Evolutionary conservation across 2,797 vertebrate species (phyloP).

Genomic region (Danio albolineatus): DNA sequence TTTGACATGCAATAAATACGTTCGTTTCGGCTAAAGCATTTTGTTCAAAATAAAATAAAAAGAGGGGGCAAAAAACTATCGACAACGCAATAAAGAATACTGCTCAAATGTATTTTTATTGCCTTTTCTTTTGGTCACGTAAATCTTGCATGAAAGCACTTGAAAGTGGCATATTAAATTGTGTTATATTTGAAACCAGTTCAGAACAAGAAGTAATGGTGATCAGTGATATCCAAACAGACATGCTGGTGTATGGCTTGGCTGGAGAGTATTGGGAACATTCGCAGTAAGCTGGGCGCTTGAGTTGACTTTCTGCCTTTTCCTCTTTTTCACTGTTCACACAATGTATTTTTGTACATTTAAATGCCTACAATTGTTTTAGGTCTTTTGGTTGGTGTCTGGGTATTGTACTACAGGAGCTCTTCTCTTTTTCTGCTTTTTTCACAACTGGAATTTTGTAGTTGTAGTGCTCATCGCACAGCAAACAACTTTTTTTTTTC

Average conservation of each 20-base stretch:
- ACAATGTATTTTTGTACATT: slow-evolving; percentile 14
- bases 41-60: slow-evolving; percentile 1
- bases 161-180: slow-evolving; percentile 61
- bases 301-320: slow-evolving; percentile 24
- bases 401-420: slow-evolving; percentile 17
- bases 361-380: slow-evolving; percentile 42
- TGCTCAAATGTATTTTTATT: slow-evolving; percentile 78
- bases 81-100: slow-evolving; percentile 79
- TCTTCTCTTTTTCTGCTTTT: slow-evolving; percentile 7
- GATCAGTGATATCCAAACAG: slow-evolving; percentile 60
- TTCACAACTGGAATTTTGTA: neutral
- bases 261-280: slow-evolving; percentile 56
- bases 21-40: slow-evolving; percentile 80
- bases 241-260: slow-evolving; percentile 62
- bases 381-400: slow-evolving; percentile 35
- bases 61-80: slow-evolving; percentile 76
- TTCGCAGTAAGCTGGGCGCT: slow-evolving; percentile 49
- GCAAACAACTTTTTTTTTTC: neutral
- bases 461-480: slow-evolving; percentile 9
- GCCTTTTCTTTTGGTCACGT: slow-evolving; percentile 66
- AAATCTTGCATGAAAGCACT: slow-evolving; percentile 61
- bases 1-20: slow-evolving; percentile 89
- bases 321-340: slow-evolving; percentile 38
- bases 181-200: slow-evolving; percentile 61
- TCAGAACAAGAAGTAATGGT: slow-evolving; percentile 63